Conservation (phyloP, 2,113 vertebrate species). For the Pseudorasbora parva region DNA sequence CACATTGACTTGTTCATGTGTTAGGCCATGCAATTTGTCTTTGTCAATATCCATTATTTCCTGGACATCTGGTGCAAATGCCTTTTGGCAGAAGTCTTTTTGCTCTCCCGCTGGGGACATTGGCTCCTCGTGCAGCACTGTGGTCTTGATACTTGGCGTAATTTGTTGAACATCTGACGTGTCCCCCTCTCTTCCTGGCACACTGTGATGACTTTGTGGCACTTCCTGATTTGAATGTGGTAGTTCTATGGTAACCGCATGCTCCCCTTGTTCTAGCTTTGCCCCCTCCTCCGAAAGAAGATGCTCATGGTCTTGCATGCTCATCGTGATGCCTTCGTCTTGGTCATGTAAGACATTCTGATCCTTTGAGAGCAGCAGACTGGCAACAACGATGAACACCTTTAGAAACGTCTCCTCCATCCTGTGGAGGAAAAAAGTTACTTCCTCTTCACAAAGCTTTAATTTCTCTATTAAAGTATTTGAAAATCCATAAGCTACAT, state of each 20-base stretch:
- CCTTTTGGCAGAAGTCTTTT: background rate
- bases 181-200: constrained; percentile 32
- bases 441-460: constrained; percentile 9
- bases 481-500: background rate
- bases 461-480: constrained; percentile 42
- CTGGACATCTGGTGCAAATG: constrained; percentile 21
- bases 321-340: constrained; percentile 45
- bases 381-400: constrained; percentile 63
- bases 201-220: constrained; percentile 27
- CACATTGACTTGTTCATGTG: background rate
- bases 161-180: constrained; percentile 30
- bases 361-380: constrained; percentile 66
- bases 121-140: constrained; percentile 26
- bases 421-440: constrained; percentile 17
- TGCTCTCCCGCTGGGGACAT: constrained; percentile 48
- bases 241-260: constrained; percentile 3
- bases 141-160: constrained; percentile 24
- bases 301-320: constrained; percentile 53
- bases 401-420: constrained; percentile 71
- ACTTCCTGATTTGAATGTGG: constrained; percentile 48
- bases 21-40: background rate
- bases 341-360: constrained; percentile 54
- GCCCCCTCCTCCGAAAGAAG: constrained; percentile 40
- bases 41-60: background rate
- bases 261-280: constrained; percentile 54